Base-by-base conservation (phyloP, 2,113 vertebrate species). In the Morone saxatilis region DNA sequence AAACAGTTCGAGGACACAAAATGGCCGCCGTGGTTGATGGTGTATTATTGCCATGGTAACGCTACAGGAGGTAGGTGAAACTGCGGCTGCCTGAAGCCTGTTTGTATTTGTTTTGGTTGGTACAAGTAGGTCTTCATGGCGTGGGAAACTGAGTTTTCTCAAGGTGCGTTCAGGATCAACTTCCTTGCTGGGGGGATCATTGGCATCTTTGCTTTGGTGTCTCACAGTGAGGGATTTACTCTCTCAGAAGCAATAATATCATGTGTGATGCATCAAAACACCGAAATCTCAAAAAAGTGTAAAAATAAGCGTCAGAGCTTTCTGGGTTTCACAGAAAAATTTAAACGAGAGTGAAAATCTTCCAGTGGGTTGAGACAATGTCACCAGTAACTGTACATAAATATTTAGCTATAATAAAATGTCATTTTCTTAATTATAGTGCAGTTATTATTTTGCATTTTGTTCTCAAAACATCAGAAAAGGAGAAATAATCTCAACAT, bases 1-100 rank as follows among this genome's bases (percentile, higher is more conserved):
- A 76, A 82, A 36, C 2, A 0, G 41, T 53, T 20, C 5, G 9
- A 11, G 71, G 85, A 75, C 45, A 79, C 80, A 90, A 89, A 88
- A 92, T 88, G 87, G 89, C 85, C 4, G 66, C 50, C 20, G 38
- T 8, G 31, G 62, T 7, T 4, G 54, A 22, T 9, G 25, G 13
- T 2, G 56, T 22, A 14, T 6, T 38, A 13, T 56, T 4, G 41
- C 62, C 56, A 79, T 61, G 63, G 83, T 54, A 63, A 54, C 5
- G 0, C 61, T 25, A 19, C n/a, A 54, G 10, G 14, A 81, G 76
- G 84, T 66, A 83, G 43, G 79, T 36, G 31, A 69, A 2, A 1
- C 17, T 14, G 41, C 1, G 4, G 36, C 45, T 1, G 57, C 36
- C 36, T 13, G 17, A 48, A 1, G 14, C 38, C 17, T 25, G 25